Conservation (phyloP, 2,888 invertebrate species). For the Deladenus siricidicola region DNA sequence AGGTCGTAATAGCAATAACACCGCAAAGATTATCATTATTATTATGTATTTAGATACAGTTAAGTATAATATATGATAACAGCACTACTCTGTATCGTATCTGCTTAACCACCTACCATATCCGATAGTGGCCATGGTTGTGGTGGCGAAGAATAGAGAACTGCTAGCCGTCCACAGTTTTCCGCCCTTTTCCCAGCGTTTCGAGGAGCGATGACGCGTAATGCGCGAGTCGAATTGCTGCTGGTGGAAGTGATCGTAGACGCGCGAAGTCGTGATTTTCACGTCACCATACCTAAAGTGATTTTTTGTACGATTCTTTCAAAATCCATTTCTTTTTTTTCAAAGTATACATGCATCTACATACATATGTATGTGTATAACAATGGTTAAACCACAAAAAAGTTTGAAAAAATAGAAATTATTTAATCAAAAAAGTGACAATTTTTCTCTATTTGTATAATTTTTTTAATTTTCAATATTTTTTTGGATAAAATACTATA, state of each 20-base stretch:
- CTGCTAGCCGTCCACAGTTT: slow-evolving; percentile 52
- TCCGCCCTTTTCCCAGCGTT: slow-evolving; percentile 40
- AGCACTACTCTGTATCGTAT: too few species aligned
- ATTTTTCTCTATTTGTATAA: too few species aligned
- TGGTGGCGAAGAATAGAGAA: slow-evolving; percentile 52
- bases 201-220: slow-evolving; percentile 29
- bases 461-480: too few species aligned
- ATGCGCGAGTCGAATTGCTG: slow-evolving; percentile 19
- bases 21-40: not conserved
- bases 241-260: not conserved
- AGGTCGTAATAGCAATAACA: not conserved
- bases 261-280: slow-evolving; percentile 17
- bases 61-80: slow-evolving; percentile 5
- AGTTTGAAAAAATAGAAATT: not conserved
- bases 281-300: slow-evolving; percentile 43
- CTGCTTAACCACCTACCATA: slow-evolving; percentile 2
- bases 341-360: too few species aligned
- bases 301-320: not conserved
- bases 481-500: too few species aligned
- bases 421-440: too few species aligned
- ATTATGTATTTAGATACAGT: not conserved
- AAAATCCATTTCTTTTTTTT: too few species aligned
- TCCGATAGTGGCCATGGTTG: slow-evolving; percentile 53
- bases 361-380: too few species aligned
- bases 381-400: too few species aligned